Base-by-base conservation (phyloP, 2,888 invertebrate genomes). In the Lathronympha strigana region DNA sequence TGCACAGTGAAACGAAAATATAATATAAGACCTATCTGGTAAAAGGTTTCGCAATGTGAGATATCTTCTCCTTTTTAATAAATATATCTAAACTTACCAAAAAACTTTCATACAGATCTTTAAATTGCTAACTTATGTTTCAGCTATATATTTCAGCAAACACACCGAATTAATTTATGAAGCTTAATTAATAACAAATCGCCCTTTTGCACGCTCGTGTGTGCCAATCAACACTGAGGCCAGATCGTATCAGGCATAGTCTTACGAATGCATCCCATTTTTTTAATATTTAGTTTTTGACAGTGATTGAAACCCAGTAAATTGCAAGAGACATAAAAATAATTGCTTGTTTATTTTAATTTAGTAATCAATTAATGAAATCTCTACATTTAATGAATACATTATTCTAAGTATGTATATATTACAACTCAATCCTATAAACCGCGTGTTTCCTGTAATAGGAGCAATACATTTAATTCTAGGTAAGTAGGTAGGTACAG, bases 221-320 rank as follows among this genome's bases (percentile, higher is more conserved):
- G n/a, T 51, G 57, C 40, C 57, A 63, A 43, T 63, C 57, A 58
- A 50, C 40, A 9, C 23, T 57, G 43, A 58, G 63, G 55, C 17
- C 57, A 43, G 53, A 36, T 36, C 4, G 19, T 36, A 21, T 53
- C 21, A 21, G 36, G n/a, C 31, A 36, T n/a, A 21, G 6, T 19
- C 9, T 28, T 50, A 9, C 19, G 31, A 31, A 28, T 50, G 21
- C 43, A 9, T 43, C 11, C 21, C n/a, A n/a, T n/a, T 21, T 19
- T 43, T 43, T 13, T 21, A 43, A 43, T 25, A 25, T 33, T 21
- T n/a, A 33, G 15, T 19, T 19, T 33, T 33, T 21, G 51, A 21
- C 33, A 33, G 33, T 19, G 43, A 43, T 19, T 43, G 43, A 43
- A 21, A 43, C 31, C 17, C 31, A 33, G 13, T 33, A 51, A 51